Percentiles rank a stretch among this genome's conserved stretches.
Conservation (phyloP, 37 sponge, comb jelly and placozoan genomes). For the Tethya wilhelma region DNA sequence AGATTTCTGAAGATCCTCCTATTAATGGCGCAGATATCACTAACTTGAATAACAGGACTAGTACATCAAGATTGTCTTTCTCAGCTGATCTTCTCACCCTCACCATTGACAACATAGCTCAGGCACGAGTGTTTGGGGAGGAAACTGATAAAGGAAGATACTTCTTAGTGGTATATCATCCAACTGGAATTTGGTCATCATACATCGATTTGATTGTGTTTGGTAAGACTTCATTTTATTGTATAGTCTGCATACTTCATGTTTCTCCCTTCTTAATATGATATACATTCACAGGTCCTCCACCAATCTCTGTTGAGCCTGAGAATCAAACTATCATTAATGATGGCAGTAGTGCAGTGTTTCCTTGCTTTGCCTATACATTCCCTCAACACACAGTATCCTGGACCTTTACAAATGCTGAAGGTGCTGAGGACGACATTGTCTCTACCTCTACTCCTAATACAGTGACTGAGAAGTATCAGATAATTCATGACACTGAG, state of each 20-base stretch:
- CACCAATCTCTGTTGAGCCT: constrained; percentile 38
- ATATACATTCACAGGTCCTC: constrained; percentile 47
- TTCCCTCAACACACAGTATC: constrained; percentile 39
- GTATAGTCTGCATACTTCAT: neutral
- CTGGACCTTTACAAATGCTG: constrained; percentile 48
- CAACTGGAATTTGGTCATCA: constrained; percentile 36
- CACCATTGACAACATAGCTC: constrained; percentile 33
- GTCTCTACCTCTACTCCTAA: neutral
- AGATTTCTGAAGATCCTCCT: neutral
- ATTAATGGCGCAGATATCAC: constrained; percentile 30
- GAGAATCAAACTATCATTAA: constrained; percentile 33
- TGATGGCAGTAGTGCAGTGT: constrained; percentile 30
- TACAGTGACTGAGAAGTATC: constrained; percentile 27
- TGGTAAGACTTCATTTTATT: constrained; percentile 28
- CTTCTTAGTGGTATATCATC: constrained; percentile 60
- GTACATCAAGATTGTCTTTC: constrained; percentile 23
- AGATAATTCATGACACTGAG: neutral
- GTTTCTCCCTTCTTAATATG: neutral
- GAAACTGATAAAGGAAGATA: constrained; percentile 69
- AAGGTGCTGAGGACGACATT: neutral
- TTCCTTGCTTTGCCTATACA: constrained; percentile 55
- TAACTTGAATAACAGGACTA: constrained; percentile 29
- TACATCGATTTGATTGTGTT: constrained; percentile 44
- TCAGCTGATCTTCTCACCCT: constrained; percentile 1
- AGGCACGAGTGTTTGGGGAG: neutral